Base-by-base conservation (phyloP, 2,113 vertebrate species). In the Gadus chalcogrammus region DNA sequence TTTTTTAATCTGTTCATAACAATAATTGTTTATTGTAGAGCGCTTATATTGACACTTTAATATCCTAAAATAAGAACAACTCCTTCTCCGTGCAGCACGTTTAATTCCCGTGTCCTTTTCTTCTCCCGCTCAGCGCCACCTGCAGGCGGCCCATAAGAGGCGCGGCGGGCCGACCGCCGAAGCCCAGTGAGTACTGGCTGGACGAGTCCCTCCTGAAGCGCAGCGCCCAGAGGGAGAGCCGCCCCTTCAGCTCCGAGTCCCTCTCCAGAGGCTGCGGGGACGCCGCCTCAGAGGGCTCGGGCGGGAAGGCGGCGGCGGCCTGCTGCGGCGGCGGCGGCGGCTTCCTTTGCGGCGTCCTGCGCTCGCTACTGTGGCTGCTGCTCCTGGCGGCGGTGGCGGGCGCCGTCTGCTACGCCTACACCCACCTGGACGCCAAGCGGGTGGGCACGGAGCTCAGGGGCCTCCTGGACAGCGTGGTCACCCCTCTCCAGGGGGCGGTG, bases 71-170 rank as follows among this genome's bases (percentile, higher is more conserved):
- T 8, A 42, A 42, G 11, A 42, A 42, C 38, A 42, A 42, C 38
- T 9, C 42, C 12, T 9, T 48, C 8, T 48, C 42, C 11, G 42
- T 48, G 42, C 42, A 48, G 42, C 42, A 48, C 2, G 42, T 48
- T 48, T 48, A 9, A 11, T 48, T 12, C 42, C 8, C 1, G 42
- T 48, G 42, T 8, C 12, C 12, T 31, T 24, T 2, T 80, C 31
- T 52, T 0, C 31, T 1, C 63, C 9, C 63, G 4, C 38, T 58
- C 84, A 98, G 97, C 81, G 97, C 94, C 48, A 95, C 94, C 78
- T 96, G 97, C 86, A 93, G 96, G 83, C 94, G 91, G 84, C 96
- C 96, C 12, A 98, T 99, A 83, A 93, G 93, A 83, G 97, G 97
- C 64, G 96, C 96, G 70, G 96, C 96, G 12, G 95, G 95, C 42